Conservation (phyloP, 2,113 vertebrate species). For the Hippotragus niger region DNA sequence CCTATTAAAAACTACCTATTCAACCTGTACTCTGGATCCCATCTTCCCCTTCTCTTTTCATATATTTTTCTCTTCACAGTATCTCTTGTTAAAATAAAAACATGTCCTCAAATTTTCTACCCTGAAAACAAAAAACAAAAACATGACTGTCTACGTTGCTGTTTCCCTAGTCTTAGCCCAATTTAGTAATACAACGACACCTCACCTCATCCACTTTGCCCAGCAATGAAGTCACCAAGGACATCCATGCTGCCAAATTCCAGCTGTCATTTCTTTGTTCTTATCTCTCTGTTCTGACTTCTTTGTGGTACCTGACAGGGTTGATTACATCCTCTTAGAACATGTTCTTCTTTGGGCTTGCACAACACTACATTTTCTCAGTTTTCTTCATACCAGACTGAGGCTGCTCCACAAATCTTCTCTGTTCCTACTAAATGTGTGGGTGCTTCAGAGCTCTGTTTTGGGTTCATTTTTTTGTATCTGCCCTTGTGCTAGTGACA, state of each 20-base stretch:
- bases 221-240: neutral
- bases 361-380: neutral
- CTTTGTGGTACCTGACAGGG: neutral
- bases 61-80: neutral
- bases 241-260: neutral
- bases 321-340: neutral
- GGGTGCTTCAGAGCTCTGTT: neutral
- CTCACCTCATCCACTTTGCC: neutral
- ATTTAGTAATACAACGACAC: neutral
- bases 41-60: neutral
- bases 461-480: neutral
- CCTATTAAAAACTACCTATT: neutral
- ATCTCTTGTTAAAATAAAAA: neutral
- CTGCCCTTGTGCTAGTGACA: neutral
- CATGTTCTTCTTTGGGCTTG: neutral
- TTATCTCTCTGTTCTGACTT: neutral
- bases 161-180: neutral
- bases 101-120: neutral
- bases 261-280: neutral
- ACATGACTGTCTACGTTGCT: neutral
- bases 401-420: neutral
- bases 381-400: neutral
- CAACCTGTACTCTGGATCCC: neutral
- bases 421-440: neutral
- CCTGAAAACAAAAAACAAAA: neutral